Percentiles rank a stretch among this genome's conserved stretches.
phyloP scores from a whole-genome alignment of 2,888 invertebrate genomes.

The Eristalis intricaria region DNA sequence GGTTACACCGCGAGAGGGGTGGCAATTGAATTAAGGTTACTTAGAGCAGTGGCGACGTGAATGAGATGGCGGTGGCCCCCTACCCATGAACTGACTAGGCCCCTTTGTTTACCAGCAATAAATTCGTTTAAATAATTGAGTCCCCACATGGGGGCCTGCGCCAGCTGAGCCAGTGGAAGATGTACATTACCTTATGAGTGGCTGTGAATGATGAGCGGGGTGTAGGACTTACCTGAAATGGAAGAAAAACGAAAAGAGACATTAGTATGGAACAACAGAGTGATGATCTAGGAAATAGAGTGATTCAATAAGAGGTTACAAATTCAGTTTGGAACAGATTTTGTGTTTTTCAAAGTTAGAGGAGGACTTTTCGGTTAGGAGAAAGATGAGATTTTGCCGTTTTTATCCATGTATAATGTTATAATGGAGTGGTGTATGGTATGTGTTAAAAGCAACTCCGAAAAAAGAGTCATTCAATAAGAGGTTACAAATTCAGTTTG shows the following conservation, averaged over 20 bases:
- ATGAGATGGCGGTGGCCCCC: background rate
- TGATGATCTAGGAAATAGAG: background rate
- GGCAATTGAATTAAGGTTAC: constrained; percentile 32
- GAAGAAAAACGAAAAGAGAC: background rate
- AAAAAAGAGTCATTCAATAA: background rate
- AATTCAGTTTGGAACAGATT: background rate
- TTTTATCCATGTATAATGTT: no score
- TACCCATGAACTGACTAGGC: background rate
- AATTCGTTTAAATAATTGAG: background rate
- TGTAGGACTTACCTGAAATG: background rate
- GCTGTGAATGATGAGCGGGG: background rate
- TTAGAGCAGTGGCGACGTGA: background rate
- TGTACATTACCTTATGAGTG: background rate
- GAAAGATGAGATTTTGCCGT: no score
- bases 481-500: background rate
- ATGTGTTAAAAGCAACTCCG: no score
- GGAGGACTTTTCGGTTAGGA: no score
- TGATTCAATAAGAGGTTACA: background rate
- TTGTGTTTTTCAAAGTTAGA: background rate
- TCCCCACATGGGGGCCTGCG: background rate
- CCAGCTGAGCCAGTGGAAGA: background rate
- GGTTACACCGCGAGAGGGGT: background rate
- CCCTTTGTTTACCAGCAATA: background rate
- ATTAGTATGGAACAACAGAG: background rate
- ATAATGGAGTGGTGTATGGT: no score